Base-by-base conservation (phyloP, 2,888 invertebrate species). In the Eristalis tenax region DNA sequence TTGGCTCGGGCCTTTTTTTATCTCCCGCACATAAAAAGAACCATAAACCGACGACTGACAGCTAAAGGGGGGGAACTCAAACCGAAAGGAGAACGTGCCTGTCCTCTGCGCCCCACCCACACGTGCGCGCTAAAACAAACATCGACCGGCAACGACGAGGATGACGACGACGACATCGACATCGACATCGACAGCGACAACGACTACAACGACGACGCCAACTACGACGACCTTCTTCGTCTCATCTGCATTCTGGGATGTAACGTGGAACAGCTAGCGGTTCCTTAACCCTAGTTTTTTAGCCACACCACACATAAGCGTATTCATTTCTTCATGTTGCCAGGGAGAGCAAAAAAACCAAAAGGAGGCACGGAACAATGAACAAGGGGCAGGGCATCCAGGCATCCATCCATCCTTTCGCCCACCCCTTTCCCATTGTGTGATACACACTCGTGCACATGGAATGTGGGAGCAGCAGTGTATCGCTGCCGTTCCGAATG, bases 81-180 rank as follows among this genome's bases (percentile, higher is more conserved):
- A 79, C 73, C 63, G 75, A 83, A 87, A 76, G 87, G 83, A 86
- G 87, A 87, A 87, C 83, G 87, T 87, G 87, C 83, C 76, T 75
- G 79, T 79, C 73, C 59, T 83, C 77, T 80, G 87, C 68, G 87
- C 73, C 76, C 87, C 87, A 83, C 87, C 83, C 87, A 76, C 71
- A 86, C 69, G 65, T 69, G 73, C 66, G 73, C 68, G 77, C 71
- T 73, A 78, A 75, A 83, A 83, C 82, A 87, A 79, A 86, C 75
- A 80, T 63, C 79, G 38, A 57, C 73, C 38, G 50, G 22, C 18
- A 50, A 4, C 50, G 50, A 50, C 43, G 15, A 43, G 2, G 50
- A 50, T 8, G 8, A 50, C 18, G 50, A 50, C 50, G 18, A 50
- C 50, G 6, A 50, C 43, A 23, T 73, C 63, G 68, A 68, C 40